Percentiles rank a stretch among this genome's conserved stretches.
Conservation (phyloP, 1,140 invertebrate species). For the Cyclargus thomasi region DNA sequence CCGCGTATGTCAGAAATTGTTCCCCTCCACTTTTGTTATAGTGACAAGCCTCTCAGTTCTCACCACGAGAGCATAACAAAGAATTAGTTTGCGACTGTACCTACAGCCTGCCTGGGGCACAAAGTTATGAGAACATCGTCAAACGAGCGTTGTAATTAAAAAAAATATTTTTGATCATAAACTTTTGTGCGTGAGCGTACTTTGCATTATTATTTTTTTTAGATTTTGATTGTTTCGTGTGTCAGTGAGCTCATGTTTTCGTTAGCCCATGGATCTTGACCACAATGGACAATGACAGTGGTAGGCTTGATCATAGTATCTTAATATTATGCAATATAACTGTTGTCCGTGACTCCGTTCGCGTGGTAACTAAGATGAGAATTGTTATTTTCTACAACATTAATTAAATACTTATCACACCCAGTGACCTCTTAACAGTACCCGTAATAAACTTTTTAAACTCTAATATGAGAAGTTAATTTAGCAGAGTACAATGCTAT, state of each 20-base stretch:
- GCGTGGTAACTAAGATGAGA: too few relatives aligned
- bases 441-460: too few relatives aligned
- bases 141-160: neutral
- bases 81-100: slow-evolving; percentile 33
- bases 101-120: neutral
- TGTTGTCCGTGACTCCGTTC: too few relatives aligned
- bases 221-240: neutral
- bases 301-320: too few relatives aligned
- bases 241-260: neutral
- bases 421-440: too few relatives aligned
- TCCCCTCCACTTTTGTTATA: slow-evolving; percentile 29
- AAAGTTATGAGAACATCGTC: neutral
- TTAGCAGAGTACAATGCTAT: too few relatives aligned
- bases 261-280: too few relatives aligned
- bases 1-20: slow-evolving; percentile 23
- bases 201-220: neutral
- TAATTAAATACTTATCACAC: too few relatives aligned
- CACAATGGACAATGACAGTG: too few relatives aligned
- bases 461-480: too few relatives aligned
- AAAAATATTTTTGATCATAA: neutral
- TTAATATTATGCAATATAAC: too few relatives aligned
- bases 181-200: neutral
- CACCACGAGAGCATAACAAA: slow-evolving; percentile 39
- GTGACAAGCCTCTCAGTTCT: slow-evolving; percentile 36
- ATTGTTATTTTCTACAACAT: too few relatives aligned